Conservation (phyloP, 2,888 invertebrate species). For the Plemyria rubiginata region DNA sequence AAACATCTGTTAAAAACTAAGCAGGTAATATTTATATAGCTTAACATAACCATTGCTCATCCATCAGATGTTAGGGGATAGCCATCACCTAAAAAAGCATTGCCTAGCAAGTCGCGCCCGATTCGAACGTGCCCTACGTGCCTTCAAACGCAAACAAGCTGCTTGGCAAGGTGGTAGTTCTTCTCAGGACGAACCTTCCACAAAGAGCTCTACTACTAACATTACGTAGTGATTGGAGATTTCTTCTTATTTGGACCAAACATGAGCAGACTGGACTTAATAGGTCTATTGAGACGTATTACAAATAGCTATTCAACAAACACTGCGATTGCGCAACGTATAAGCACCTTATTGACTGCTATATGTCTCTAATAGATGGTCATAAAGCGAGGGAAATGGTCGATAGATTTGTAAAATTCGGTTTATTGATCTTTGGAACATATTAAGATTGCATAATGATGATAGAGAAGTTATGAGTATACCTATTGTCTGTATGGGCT, state of each 20-base stretch:
- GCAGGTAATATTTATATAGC: too few species aligned
- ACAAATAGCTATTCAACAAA: constrained; percentile 51
- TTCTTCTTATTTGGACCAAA: constrained; percentile 13
- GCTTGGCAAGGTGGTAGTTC: too few species aligned
- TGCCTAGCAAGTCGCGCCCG: too few species aligned
- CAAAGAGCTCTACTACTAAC: too few species aligned
- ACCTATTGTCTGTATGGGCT: neutral
- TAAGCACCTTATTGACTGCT: constrained; percentile 50
- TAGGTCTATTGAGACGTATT: constrained; percentile 51
- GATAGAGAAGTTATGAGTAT: neutral
- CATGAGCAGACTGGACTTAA: constrained; percentile 40
- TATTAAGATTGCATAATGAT: neutral
- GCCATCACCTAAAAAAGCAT: too few species aligned
- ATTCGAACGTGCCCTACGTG: too few species aligned
- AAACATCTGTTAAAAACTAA: too few species aligned
- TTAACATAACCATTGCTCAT: too few species aligned
- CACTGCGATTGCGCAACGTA: constrained; percentile 48
- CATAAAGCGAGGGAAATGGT: constrained; percentile 38
- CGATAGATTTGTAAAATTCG: constrained; percentile 22
- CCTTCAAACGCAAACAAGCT: too few species aligned
- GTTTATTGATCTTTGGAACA: constrained; percentile 2
- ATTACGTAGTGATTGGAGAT: constrained; percentile 1
- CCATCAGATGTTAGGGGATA: too few species aligned
- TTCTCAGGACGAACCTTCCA: too few species aligned
- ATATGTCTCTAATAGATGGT: constrained; percentile 45